Conservation (phyloP, 2,888 invertebrate species). For the Oasisia sp. region DNA sequence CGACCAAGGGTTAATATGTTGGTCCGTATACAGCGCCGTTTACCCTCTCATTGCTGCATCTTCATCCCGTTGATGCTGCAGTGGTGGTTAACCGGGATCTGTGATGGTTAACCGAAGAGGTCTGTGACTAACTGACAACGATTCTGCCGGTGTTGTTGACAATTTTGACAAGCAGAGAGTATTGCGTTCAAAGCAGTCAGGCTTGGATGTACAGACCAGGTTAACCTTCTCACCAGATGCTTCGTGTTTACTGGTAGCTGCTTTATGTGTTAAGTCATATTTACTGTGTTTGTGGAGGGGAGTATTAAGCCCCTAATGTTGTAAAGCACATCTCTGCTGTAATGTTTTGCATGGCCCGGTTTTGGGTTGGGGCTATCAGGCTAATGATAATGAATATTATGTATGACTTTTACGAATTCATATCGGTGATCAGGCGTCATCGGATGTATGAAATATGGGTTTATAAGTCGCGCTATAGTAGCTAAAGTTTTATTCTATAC, state of each 20-base stretch:
- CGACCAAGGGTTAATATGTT: neutral
- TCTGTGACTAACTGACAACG: neutral
- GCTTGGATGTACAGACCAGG: neutral
- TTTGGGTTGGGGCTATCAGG: neutral
- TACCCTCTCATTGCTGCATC: neutral
- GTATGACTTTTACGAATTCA: neutral
- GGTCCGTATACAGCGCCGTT: neutral
- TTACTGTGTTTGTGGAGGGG: neutral
- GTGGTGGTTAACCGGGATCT: neutral
- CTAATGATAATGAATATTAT: neutral
- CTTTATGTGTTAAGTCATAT: neutral
- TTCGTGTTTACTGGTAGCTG: neutral
- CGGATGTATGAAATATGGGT: neutral
- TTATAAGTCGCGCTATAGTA: neutral
- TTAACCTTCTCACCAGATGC: neutral
- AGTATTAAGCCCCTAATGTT: neutral
- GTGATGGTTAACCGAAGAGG: neutral
- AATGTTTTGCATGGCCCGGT: neutral
- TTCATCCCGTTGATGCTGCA: neutral
- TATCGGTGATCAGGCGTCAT: neutral
- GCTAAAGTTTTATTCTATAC: neutral
- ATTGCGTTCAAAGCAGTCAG: conserved; percentile 1
- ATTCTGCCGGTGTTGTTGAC: neutral
- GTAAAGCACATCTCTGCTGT: neutral
- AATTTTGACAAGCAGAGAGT: neutral